A percentile compares a stretch with the other conserved stretches of the same genome.
These are phyloP conservation scores for Drosophila rhopaloa DNA, from an alignment of 1,140 invertebrate genomes.

Conservation along the genomic window DNA sequence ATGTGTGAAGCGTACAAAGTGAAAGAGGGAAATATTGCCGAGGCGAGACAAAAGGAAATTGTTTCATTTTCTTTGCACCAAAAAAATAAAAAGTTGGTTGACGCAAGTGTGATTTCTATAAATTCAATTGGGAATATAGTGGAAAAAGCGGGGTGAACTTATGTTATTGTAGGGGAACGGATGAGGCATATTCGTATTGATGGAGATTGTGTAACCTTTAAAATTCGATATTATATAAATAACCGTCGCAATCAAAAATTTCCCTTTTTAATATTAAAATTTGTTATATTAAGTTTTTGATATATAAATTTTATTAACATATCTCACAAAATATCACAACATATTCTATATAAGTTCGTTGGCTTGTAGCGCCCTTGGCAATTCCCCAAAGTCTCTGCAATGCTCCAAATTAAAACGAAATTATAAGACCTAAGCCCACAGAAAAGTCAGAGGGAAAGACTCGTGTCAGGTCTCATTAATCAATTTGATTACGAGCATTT, in stretches of 20 bases:
- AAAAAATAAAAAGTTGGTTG: slow-evolving; percentile 14
- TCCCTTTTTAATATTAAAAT: too few species aligned
- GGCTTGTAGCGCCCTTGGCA: slow-evolving; percentile 3
- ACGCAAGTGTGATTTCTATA: slow-evolving; percentile 53
- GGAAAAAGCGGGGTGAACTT: slow-evolving; percentile 2
- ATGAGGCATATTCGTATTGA: not conserved
- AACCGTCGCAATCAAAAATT: too few species aligned
- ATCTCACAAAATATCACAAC: not conserved
- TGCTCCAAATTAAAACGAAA: slow-evolving; percentile 45
- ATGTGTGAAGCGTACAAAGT: slow-evolving; percentile 37
- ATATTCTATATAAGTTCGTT: not conserved
- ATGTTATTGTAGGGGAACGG: slow-evolving; percentile 11
- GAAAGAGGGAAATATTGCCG: slow-evolving; percentile 23
- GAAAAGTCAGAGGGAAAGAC: slow-evolving; percentile 24
- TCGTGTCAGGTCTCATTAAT: slow-evolving; percentile 71
- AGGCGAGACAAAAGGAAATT: slow-evolving; percentile 65
- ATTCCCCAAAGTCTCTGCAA: not conserved
- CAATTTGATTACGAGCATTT: slow-evolving; percentile 78
- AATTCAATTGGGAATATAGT: slow-evolving; percentile 18
- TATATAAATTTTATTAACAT: not conserved
- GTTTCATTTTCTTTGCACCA: slow-evolving; percentile 45
- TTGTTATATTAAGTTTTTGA: not conserved
- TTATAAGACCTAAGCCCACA: slow-evolving; percentile 8
- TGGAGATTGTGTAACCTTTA: not conserved
- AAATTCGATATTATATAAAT: not conserved